Evolutionary conservation across 2,797 vertebrate genomes (phyloP).

Genomic region (Sebastiscus albofasciatus): DNA sequence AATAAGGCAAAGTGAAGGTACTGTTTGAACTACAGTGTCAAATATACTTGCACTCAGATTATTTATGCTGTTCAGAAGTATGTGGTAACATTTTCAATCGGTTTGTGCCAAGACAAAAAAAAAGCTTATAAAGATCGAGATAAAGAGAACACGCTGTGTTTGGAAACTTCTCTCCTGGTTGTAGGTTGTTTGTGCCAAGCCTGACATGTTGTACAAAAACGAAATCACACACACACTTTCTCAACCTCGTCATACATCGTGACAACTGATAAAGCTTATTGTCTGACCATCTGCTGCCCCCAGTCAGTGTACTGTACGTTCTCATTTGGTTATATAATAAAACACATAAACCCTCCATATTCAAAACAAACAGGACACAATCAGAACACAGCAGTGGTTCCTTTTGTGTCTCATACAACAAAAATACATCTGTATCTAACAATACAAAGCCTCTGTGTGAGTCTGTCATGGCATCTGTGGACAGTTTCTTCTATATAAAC

Average conservation of each 20-base stretch:
- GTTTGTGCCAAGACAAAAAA: constrained; percentile 27
- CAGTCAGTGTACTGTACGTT: constrained; percentile 26
- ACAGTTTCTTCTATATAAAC: constrained; percentile 58
- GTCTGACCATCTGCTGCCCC: constrained; percentile 36
- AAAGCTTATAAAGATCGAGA: constrained; percentile 22
- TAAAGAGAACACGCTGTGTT: neutral
- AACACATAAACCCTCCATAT: constrained; percentile 55
- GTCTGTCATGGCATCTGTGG: constrained; percentile 46
- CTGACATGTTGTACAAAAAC: constrained; percentile 21
- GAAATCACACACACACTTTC: neutral
- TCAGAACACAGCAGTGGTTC: constrained; percentile 55
- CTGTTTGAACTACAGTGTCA: constrained; percentile 31
- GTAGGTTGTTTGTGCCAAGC: neutral
- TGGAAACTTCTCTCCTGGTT: constrained; percentile 1
- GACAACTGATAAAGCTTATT: constrained; percentile 65
- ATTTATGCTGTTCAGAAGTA: constrained; percentile 8
- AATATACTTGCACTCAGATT: constrained; percentile 9
- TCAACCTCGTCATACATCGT: neutral
- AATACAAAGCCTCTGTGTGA: constrained; percentile 62
- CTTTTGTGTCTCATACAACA: constrained; percentile 50
- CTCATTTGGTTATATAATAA: constrained; percentile 69
- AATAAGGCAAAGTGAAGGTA: constrained; percentile 67
- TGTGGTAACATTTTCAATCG: constrained; percentile 7
- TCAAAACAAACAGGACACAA: constrained; percentile 50
- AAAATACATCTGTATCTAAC: constrained; percentile 70